phyloP scores from a whole-genome alignment of 2,888 invertebrate genomes.

The Agriotes lineatus region DNA sequence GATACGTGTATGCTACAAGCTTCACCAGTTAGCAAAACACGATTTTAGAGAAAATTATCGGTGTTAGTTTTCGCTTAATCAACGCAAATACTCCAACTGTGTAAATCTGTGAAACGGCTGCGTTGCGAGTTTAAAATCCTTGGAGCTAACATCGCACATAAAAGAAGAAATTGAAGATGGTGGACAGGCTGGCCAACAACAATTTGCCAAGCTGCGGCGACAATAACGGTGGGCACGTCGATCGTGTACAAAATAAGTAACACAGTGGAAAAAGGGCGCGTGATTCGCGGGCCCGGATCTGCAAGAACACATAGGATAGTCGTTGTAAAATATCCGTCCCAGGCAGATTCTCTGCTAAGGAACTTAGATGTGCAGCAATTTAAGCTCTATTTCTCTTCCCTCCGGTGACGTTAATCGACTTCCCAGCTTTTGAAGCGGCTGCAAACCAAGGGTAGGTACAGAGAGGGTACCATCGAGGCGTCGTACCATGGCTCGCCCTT shows the following conservation, averaged over 20 bases:
- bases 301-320: constrained; percentile 50
- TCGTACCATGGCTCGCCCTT: constrained; percentile 40
- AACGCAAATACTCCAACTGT: constrained; percentile 13
- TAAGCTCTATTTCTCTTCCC: constrained; percentile 66
- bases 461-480: constrained; percentile 41
- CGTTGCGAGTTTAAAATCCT: constrained; percentile 9
- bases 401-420: constrained; percentile 66
- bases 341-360: constrained; percentile 62
- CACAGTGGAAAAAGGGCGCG: constrained; percentile 44
- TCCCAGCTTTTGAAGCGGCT: constrained; percentile 63
- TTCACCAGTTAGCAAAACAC: too few relatives aligned
- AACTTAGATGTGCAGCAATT: constrained; percentile 66
- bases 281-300: constrained; percentile 57
- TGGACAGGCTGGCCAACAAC: too few relatives aligned
- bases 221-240: not conserved
- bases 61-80: constrained; percentile 19
- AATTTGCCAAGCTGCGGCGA: too few relatives aligned
- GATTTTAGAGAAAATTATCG: too few relatives aligned
- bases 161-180: constrained; percentile 12
- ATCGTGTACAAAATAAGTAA: not conserved
- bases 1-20: too few relatives aligned
- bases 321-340: constrained; percentile 62
- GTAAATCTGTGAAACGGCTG: constrained; percentile 11
- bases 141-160: constrained; percentile 3
- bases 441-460: constrained; percentile 56